phyloP scores from a whole-genome alignment of 1,140 invertebrate species.

The Grapholita molesta region DNA sequence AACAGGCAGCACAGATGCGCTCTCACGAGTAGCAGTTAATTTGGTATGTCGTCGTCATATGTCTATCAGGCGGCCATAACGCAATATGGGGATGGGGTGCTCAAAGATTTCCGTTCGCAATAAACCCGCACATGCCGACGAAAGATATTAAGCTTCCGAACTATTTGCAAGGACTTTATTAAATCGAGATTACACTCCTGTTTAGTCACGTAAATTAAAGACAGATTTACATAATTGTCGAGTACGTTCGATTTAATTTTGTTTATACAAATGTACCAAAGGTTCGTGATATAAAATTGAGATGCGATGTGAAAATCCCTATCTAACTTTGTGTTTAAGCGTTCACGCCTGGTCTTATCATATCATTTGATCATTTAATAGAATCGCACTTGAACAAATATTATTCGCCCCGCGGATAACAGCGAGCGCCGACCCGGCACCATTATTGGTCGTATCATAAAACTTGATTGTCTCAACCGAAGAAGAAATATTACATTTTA shows the following conservation, averaged over 20 bases:
- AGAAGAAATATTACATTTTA: conserved; percentile 4
- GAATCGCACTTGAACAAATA: conserved; percentile 4
- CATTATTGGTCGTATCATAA: conserved; percentile 5
- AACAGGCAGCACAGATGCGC: background rate
- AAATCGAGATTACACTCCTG: conserved; percentile 33
- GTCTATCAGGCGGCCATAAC: conserved; percentile 51
- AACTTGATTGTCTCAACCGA: conserved; percentile 8
- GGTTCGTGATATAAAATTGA: background rate
- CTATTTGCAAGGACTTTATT: conserved; percentile 40
- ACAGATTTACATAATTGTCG: conserved; percentile 1
- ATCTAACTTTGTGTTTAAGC: background rate
- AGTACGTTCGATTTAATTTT: background rate
- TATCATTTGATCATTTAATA: conserved; percentile 5
- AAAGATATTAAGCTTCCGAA: conserved; percentile 52
- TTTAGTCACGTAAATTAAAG: conserved; percentile 21
- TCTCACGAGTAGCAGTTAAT: conserved; percentile 34
- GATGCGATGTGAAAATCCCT: background rate
- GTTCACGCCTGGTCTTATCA: background rate
- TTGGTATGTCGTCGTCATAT: conserved; percentile 48
- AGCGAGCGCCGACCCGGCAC: background rate
- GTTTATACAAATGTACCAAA: background rate
- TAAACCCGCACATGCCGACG: conserved; percentile 51
- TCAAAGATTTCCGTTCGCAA: conserved; percentile 58
- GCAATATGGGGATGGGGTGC: conserved; percentile 36
- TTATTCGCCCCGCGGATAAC: background rate